Conservation (phyloP, 2,113 vertebrate genomes). For the Hemichromis elongatus region DNA sequence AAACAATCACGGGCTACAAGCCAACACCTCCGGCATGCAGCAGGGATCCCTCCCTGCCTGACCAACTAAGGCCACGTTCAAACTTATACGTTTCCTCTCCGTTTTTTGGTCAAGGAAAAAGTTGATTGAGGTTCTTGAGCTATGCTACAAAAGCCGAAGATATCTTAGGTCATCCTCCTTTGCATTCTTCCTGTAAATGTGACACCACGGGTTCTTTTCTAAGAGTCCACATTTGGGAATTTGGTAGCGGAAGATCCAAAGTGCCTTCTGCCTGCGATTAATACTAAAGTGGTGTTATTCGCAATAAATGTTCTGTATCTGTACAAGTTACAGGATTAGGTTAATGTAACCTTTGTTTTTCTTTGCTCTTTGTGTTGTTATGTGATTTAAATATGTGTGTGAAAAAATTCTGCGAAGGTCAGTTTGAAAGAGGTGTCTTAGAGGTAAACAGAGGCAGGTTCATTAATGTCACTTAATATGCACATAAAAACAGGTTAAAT, state of each 20-base stretch:
- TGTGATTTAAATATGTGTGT: neutral
- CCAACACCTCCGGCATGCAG: no score
- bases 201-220: neutral
- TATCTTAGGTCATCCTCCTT: neutral
- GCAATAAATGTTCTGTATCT: neutral
- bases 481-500: slow-evolving; percentile 19
- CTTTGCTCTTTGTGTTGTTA: neutral
- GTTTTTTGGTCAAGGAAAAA: no score
- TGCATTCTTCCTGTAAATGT: neutral
- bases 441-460: slow-evolving; percentile 1
- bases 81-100: no score
- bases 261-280: neutral
- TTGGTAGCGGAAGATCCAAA: neutral
- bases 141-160: fast-evolving
- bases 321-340: neutral
- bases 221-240: neutral
- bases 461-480: slow-evolving; percentile 26
- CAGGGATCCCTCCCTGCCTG: no score
- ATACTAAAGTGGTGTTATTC: neutral
- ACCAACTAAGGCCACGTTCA: no score
- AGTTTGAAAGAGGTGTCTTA: neutral
- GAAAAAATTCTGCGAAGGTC: neutral
- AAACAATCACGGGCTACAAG: no score
- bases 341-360: neutral
- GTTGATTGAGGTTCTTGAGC: neutral